Base-by-base conservation (phyloP, 2,888 invertebrate genomes). In the Atherix ibis region DNA sequence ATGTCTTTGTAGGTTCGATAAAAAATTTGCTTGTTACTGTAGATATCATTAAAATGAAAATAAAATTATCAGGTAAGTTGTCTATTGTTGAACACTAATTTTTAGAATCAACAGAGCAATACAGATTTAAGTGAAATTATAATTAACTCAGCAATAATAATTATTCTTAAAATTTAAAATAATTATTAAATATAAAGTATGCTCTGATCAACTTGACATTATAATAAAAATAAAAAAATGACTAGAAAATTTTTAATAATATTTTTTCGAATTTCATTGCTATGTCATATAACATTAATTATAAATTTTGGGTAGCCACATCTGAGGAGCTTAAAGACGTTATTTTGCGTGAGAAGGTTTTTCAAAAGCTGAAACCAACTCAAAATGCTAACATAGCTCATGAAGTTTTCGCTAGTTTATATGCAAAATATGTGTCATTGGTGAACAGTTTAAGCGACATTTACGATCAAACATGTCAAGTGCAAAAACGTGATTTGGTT, bases 291-390 rank as follows among this genome's bases (percentile, higher is more conserved):
- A 58, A 65, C 42, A 58, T 52, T 37, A 66, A 65, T 43, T 54
- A 59, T 31, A 65, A 61, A 50, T 64, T 63, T 55, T 68, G 68
- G 68, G 52, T 67, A 15, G 50, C 52, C 14, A 56, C 64, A 18
- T 56, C 57, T 39, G 51, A 55, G 22, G 55, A 63, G 25, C 44
- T 67, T 10, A 56, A 56, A 14, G 48, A 62, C 24, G 42, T 66
- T 10, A 37, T 52, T 5, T 48, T 54, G 18, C 51, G 51, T 34
- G 65, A 67, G 44, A 52, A 58, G 38, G 47, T 51, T 1, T 43
- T 59, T 3, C 50, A 51, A 27, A 46, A 37, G 28, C 28, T 52
- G 3, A 43, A 49, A 3, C 52, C 57, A 1, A 48, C 50, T 3
- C 40, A 44, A 16, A 44, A 54, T 1, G 41, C 50, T 5, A 26